These are phyloP conservation scores for Spongia lamella DNA, from an alignment of 37 sponge, comb jelly and placozoan species.

Conservation along the genomic window DNA sequence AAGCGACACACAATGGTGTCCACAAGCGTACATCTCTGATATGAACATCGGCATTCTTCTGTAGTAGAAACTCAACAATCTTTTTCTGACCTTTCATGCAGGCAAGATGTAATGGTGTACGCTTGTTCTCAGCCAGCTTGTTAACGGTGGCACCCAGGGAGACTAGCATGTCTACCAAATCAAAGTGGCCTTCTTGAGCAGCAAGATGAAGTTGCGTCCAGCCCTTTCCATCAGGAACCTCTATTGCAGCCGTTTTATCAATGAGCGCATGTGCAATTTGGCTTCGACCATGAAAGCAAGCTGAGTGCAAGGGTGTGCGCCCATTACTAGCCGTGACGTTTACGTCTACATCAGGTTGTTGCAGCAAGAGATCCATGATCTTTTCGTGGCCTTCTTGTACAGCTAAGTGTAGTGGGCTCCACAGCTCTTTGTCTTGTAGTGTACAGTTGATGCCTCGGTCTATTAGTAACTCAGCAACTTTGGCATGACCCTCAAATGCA, in stretches of 20 bases:
- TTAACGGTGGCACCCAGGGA: constrained; percentile 52
- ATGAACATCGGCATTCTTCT: constrained; percentile 46
- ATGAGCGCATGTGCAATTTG: constrained; percentile 58
- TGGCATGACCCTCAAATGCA: constrained; percentile 71
- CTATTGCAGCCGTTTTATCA: constrained; percentile 38
- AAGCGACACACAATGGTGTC: constrained; percentile 69
- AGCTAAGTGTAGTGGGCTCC: constrained; percentile 81
- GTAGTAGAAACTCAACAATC: constrained; percentile 54
- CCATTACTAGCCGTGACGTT: constrained; percentile 66
- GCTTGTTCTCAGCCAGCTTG: constrained; percentile 64
- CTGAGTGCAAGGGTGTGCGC: constrained; percentile 76
- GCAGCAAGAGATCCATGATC: constrained; percentile 53
- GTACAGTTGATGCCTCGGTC: constrained; percentile 35
- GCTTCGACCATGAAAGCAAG: constrained; percentile 55
- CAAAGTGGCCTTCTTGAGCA: constrained; percentile 67
- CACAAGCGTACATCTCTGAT: constrained; percentile 66
- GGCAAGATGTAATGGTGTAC: constrained; percentile 68
- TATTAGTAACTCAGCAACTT: constrained; percentile 59
- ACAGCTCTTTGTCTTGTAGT: constrained; percentile 74
- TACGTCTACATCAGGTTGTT: constrained; percentile 21
- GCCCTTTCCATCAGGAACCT: constrained; percentile 70
- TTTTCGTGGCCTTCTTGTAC: constrained; percentile 72
- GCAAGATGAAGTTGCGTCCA: constrained; percentile 82
- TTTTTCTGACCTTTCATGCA: constrained; percentile 71
- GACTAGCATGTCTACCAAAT: constrained; percentile 54